A percentile compares a stretch with the other conserved stretches of the same genome.
These are phyloP conservation scores for Agrochola circellaris DNA, from an alignment of 2,888 invertebrate species.

Conservation along the genomic window DNA sequence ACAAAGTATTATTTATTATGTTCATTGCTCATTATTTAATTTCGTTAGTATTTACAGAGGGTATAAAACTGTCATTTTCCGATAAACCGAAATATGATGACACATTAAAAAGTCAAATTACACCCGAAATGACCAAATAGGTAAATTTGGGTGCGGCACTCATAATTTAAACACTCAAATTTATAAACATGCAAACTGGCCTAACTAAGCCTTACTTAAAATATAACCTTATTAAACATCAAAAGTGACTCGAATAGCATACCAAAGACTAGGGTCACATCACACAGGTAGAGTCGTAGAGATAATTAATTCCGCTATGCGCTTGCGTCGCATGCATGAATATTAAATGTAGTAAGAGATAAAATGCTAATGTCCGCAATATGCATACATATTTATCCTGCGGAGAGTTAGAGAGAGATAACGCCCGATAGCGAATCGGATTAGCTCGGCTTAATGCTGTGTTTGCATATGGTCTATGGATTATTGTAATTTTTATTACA, in stretches of 20 bases:
- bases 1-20: constrained; percentile 33
- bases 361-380: constrained; percentile 87
- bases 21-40: constrained; percentile 39
- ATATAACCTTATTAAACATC: constrained; percentile 26
- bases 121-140: background rate
- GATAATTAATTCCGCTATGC: constrained; percentile 85
- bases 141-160: no score
- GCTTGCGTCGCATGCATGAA: constrained; percentile 85
- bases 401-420: constrained; percentile 81
- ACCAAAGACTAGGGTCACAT: constrained; percentile 12
- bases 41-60: constrained; percentile 12
- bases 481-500: constrained; percentile 51
- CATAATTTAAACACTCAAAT: constrained; percentile 11
- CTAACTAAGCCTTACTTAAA: constrained; percentile 19
- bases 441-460: constrained; percentile 74
- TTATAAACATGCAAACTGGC: constrained; percentile 40
- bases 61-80: background rate
- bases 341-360: constrained; percentile 87
- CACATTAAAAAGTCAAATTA: background rate
- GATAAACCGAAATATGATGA: background rate
- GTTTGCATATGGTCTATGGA: constrained; percentile 50
- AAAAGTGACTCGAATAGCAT: constrained; percentile 51
- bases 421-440: constrained; percentile 74
- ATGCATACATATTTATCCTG: constrained; percentile 84
- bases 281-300: constrained; percentile 24